Conservation (phyloP, 2,888 invertebrate genomes). For the Chrysomela aeneicollis region DNA sequence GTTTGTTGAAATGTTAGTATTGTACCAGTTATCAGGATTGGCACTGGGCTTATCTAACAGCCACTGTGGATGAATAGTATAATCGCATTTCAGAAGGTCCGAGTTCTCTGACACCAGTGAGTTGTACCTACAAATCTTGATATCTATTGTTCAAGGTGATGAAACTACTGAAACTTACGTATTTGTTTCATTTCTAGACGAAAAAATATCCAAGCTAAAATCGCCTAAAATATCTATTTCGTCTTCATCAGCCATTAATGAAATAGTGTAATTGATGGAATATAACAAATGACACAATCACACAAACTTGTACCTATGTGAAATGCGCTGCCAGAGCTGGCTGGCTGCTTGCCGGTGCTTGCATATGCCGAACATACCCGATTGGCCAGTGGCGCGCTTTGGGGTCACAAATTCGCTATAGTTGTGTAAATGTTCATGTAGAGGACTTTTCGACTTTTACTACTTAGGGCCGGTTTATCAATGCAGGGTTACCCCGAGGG, state of each 20-base stretch:
- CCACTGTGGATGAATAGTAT: conserved; percentile 72
- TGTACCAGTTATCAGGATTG: conserved; percentile 68
- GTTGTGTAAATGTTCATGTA: no score
- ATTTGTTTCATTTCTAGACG: conserved; percentile 67
- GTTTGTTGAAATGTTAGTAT: conserved; percentile 45
- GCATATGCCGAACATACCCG: no score
- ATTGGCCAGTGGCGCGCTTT: no score
- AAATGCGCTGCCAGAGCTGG: no score
- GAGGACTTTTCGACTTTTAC: no score
- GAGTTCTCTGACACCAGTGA: conserved; percentile 57
- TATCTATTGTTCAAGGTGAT: not conserved
- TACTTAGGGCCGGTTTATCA: no score
- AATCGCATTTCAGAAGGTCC: conserved; percentile 65
- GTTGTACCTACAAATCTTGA: conserved; percentile 1
- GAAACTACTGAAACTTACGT: conserved; percentile 64
- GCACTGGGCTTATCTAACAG: conserved; percentile 66
- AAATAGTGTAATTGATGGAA: no score
- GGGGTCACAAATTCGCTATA: no score
- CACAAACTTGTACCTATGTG: no score
- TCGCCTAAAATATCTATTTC: conserved; percentile 78
- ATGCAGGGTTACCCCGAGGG: no score
- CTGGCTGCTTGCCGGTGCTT: no score
- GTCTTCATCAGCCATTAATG: conserved; percentile 64
- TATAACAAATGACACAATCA: no score
- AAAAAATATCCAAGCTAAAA: conserved; percentile 72